A percentile compares a stretch with the other conserved stretches of the same genome.
Evolutionary conservation across 2,888 invertebrate species (phyloP).

Genomic region (Eupeodes latifasciatus): DNA sequence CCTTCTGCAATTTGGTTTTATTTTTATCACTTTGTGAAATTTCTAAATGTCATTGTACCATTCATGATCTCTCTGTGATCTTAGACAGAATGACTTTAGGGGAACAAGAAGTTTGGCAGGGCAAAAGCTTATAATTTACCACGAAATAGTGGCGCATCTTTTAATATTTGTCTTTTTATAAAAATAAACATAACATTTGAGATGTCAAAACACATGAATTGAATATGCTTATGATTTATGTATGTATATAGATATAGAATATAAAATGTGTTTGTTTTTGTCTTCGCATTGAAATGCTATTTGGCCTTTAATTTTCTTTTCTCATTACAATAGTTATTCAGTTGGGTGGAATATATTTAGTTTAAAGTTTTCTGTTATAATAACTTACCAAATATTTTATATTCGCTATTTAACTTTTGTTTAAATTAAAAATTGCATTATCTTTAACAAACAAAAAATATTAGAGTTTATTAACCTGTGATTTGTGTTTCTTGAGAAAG

Average conservation of each 20-base stretch:
- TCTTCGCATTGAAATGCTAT: neutral
- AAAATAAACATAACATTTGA: constrained; percentile 36
- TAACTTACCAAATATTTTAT: neutral
- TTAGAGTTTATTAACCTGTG: constrained; percentile 7
- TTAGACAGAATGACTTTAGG: constrained; percentile 26
- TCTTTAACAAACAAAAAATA: too few relatives aligned
- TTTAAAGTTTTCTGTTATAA: neutral
- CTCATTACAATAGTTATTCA: neutral
- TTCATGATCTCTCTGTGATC: neutral
- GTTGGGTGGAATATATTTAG: neutral
- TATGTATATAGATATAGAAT: too few relatives aligned
- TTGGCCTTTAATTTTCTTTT: neutral
- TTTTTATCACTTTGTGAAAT: constrained; percentile 47
- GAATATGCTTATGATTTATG: neutral
- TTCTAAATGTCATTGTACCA: constrained; percentile 64
- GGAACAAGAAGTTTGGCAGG: neutral
- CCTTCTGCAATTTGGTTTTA: constrained; percentile 14
- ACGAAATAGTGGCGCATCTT: constrained; percentile 23
- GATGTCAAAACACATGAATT: constrained; percentile 24
- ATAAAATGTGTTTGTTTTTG: neutral
- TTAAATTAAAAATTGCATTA: neutral
- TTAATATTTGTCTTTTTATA: constrained; percentile 13
- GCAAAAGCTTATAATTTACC: constrained; percentile 13
- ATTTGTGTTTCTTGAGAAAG: neutral
- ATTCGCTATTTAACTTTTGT: neutral